Evolutionary conservation across 2,888 invertebrate genomes (phyloP).

Genomic region (Taenaris catops): DNA sequence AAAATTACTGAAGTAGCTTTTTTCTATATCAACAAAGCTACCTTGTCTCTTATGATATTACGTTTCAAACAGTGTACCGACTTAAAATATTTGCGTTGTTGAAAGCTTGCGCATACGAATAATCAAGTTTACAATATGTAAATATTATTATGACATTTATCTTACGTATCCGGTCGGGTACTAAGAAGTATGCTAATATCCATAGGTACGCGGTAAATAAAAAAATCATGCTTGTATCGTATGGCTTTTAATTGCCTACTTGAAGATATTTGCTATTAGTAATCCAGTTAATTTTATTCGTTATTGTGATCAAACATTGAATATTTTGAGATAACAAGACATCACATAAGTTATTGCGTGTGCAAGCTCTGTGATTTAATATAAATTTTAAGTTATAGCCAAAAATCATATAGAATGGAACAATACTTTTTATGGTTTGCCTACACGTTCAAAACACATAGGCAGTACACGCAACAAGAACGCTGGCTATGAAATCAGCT

Average conservation of each 20-base stretch:
- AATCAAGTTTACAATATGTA: conserved; percentile 40
- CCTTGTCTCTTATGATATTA: conserved; percentile 2
- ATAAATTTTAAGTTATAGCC: too few relatives aligned
- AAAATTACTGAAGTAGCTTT: too few relatives aligned
- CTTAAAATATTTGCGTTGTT: conserved; percentile 29
- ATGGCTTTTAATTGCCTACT: conserved; percentile 33
- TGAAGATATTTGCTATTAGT: conserved; percentile 20
- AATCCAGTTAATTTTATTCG: conserved; percentile 6
- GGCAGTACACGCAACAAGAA: too few relatives aligned
- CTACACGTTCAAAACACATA: too few relatives aligned
- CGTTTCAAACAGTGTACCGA: conserved; percentile 20
- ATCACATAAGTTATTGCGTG: too few relatives aligned
- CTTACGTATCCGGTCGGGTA: conserved; percentile 47
- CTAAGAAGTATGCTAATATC: conserved; percentile 42
- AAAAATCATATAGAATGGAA: too few relatives aligned
- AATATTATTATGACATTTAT: conserved; percentile 49
- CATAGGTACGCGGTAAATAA: conserved; percentile 22
- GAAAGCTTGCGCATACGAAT: conserved; percentile 32
- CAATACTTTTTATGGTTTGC: too few relatives aligned
- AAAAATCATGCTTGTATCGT: conserved; percentile 22
- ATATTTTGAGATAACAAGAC: background rate
- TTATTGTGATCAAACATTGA: conserved; percentile 1
- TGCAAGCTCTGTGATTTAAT: too few relatives aligned
- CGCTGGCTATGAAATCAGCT: too few relatives aligned
- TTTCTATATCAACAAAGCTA: too few relatives aligned